Base-by-base conservation (phyloP, 1,140 invertebrate species). In the Drosophila busckii region DNA sequence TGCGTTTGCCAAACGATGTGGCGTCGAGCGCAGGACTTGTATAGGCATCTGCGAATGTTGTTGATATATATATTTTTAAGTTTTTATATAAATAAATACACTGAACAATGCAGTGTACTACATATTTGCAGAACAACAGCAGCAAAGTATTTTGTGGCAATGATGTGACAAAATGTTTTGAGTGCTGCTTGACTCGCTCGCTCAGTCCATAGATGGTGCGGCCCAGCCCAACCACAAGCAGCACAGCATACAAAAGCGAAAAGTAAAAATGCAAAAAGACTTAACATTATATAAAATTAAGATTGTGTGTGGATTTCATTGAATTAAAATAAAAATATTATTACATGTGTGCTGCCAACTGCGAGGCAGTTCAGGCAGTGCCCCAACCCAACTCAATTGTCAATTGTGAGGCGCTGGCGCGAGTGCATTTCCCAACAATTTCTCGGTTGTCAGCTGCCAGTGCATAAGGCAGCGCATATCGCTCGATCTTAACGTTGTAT, bases 61-160 rank as follows among this genome's bases (percentile, higher is more conserved):
- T 61, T 82, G n/a, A n/a, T n/a, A n/a, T n/a, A n/a, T n/a, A 68
- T 80, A 80, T 80, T 80, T 78, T 80, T 80, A 82, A 80, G 73
- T 68, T 82, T 80, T 82, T 73, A 82, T 80, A 80, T 80, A 82
- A 80, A 80, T 80, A 80, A 80, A 80, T 62, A 55, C 13, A 28
- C 46, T 20, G 55, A 45, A 59, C 60, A 68, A 68, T 32, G 66
- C 65, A 44, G 35, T 52, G 29, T 38, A 55, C 31, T 38, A 54
- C 41, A 64, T 67, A 59, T 65, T 35, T 42, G 35, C n/a, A n/a
- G n/a, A n/a, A 28, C 34, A 19, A 45, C 61, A 46, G 52, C 45
- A 46, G 50, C 26, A 38, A 54, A 9, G 29, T 42, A 64, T 68
- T 67, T 29, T 67, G 70, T 73, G 69, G 63, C 70, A 73, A 64